These are phyloP conservation scores for Pantala flavescens DNA, from an alignment of 1,140 invertebrate genomes.

Conservation along the genomic window DNA sequence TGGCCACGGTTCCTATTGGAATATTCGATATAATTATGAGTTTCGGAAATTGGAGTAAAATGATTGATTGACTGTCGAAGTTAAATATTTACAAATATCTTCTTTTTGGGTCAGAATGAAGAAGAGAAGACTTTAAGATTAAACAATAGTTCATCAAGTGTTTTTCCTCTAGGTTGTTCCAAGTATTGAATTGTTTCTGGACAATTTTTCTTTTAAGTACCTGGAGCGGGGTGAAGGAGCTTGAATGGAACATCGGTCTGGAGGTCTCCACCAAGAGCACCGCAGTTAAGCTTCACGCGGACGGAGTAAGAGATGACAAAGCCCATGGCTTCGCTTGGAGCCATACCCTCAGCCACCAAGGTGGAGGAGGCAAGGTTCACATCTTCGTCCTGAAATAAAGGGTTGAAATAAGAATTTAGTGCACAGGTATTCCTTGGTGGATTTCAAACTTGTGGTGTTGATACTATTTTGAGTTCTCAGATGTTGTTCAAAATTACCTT, in stretches of 20 bases:
- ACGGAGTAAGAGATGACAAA: conserved; percentile 85
- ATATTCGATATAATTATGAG: conserved; percentile 8
- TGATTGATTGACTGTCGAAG: too few species aligned
- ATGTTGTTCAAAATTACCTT: conserved; percentile 54
- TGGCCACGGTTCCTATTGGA: conserved; percentile 47
- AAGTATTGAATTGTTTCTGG: too few species aligned
- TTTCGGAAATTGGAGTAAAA: too few species aligned
- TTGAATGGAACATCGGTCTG: conserved; percentile 85
- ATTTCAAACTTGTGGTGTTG: too few species aligned
- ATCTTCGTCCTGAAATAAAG: conserved; percentile 58
- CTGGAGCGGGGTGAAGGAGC: conserved; percentile 67
- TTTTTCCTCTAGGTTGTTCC: too few species aligned
- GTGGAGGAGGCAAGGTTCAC: conserved; percentile 87
- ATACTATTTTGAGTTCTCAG: too few species aligned
- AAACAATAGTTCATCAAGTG: too few species aligned
- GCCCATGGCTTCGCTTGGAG: conserved; percentile 71
- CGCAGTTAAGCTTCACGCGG: conserved; percentile 77
- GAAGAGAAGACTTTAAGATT: too few species aligned
- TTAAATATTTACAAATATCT: too few species aligned
- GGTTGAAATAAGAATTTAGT: too few species aligned
- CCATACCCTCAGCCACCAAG: conserved; percentile 67
- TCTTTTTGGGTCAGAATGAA: too few species aligned
- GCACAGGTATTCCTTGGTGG: too few species aligned
- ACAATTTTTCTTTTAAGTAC: conserved; percentile 31
- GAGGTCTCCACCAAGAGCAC: conserved; percentile 77